Conservation (phyloP, 2,888 invertebrate species). For the Neoascia interrupta region DNA sequence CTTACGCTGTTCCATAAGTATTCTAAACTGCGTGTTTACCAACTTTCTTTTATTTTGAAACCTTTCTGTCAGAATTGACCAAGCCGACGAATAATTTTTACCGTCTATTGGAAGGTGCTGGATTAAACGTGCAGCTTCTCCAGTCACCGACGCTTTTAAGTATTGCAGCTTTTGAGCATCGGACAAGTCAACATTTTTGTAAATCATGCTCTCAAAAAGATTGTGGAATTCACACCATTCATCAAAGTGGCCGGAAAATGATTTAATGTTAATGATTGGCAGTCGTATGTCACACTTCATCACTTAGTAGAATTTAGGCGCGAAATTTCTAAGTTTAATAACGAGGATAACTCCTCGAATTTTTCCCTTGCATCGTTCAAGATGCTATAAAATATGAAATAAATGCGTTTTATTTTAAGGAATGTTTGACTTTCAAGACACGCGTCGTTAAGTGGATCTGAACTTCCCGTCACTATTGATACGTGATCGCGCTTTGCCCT, state of each 20-base stretch:
- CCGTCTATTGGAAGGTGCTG: slow-evolving; percentile 16
- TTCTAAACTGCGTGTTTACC: slow-evolving; percentile 21
- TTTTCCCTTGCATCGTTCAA: too few relatives aligned
- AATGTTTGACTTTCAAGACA: slow-evolving; percentile 3
- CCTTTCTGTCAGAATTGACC: slow-evolving; percentile 8
- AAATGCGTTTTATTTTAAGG: slow-evolving; percentile 2
- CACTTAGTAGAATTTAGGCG: not conserved
- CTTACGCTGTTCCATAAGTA: slow-evolving; percentile 12
- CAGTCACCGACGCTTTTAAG: not conserved
- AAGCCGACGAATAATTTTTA: slow-evolving; percentile 16
- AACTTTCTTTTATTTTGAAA: slow-evolving; percentile 34
- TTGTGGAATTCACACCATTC: slow-evolving; percentile 7
- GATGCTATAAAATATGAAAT: too few relatives aligned
- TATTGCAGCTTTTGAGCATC: slow-evolving; percentile 5
- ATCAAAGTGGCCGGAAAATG: slow-evolving; percentile 6
- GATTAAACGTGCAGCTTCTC: slow-evolving; percentile 7
- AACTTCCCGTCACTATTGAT: not conserved
- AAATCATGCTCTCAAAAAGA: slow-evolving; percentile 1
- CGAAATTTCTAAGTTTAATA: not conserved
- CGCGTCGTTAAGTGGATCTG: slow-evolving; percentile 17
- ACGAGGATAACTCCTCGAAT: not conserved
- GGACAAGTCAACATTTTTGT: slow-evolving; percentile 12
- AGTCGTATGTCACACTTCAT: not conserved
- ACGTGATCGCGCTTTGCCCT: slow-evolving; percentile 1
- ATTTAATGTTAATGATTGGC: not conserved